Conservation (phyloP, 2,888 invertebrate species). For the Xestobium rufovillosum region DNA sequence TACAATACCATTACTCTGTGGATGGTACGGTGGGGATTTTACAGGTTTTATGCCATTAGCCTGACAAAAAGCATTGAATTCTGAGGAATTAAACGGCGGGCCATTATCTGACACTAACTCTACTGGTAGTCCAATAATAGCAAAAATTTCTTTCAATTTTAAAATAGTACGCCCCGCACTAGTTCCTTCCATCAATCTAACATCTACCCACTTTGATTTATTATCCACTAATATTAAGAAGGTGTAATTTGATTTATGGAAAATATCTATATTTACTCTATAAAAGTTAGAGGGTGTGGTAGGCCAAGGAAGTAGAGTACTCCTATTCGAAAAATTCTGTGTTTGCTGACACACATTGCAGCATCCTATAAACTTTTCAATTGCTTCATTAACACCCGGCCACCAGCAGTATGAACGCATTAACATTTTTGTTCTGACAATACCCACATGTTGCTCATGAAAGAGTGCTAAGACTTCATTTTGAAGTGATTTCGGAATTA, state of each 20-base stretch:
- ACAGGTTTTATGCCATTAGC: conserved; percentile 24
- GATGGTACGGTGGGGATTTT: conserved; percentile 23
- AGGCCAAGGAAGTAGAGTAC: no score
- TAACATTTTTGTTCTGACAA: no score
- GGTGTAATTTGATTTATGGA: conserved; percentile 11
- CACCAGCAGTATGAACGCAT: no score
- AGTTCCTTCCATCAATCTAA: conserved; percentile 22
- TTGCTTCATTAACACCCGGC: no score
- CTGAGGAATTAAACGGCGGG: no score
- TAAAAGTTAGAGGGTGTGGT: no score
- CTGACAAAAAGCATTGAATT: conserved; percentile 23
- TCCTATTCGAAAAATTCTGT: no score
- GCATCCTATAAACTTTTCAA: no score
- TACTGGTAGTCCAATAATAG: conserved; percentile 21
- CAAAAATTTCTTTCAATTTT: conserved; percentile 21
- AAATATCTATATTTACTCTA: conserved; percentile 12
- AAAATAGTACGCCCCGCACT: conserved; percentile 17
- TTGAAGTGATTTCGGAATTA: no score
- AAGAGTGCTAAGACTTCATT: no score
- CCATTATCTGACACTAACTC: conserved; percentile 23
- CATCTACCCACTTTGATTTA: conserved; percentile 24
- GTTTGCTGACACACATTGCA: no score
- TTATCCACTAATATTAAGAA: conserved; percentile 22
- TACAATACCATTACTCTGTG: conserved; percentile 22
- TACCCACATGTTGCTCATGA: no score